Percentiles rank a stretch among this genome's conserved stretches.
phyloP scores from a whole-genome alignment of 2,888 invertebrate species.

The Philonicus albiceps region DNA sequence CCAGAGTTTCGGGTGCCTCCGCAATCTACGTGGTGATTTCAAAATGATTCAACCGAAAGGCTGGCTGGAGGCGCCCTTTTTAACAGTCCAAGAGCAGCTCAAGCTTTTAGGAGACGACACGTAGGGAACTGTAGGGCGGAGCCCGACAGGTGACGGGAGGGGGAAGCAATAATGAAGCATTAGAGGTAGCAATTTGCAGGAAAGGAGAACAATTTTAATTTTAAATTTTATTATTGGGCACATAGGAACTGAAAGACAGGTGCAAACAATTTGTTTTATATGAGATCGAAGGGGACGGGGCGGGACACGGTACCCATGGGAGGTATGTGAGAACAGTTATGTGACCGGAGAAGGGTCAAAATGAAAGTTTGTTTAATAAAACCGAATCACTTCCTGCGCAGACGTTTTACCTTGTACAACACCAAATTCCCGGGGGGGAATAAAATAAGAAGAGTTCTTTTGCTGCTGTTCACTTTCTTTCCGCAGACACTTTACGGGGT shows the following conservation, averaged over 20 bases:
- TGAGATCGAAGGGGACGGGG: neutral
- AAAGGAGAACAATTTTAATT: constrained; percentile 19
- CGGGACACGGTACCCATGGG: neutral
- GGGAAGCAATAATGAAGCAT: constrained; percentile 1
- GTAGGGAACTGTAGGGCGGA: neutral
- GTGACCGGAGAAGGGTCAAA: neutral
- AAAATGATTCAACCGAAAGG: constrained; percentile 10
- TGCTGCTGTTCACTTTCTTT: neutral
- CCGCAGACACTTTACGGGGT: neutral
- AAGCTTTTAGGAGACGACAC: neutral
- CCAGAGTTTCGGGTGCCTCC: constrained; percentile 12
- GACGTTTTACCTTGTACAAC: neutral
- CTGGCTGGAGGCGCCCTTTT: constrained; percentile 9
- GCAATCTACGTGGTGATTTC: constrained; percentile 24
- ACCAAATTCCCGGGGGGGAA: neutral
- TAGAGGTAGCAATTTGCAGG: constrained; percentile 23
- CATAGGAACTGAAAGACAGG: neutral
- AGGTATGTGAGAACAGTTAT: neutral
- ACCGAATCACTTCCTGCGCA: neutral
- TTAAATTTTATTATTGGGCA: constrained; percentile 23
- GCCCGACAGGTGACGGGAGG: neutral
- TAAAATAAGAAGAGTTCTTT: neutral
- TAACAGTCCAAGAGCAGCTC: constrained; percentile 1
- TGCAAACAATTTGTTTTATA: constrained; percentile 14
- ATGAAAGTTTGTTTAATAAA: neutral